Base-by-base conservation (phyloP, 2,797 vertebrate genomes). In the Gobionotothen gibberifrons region DNA sequence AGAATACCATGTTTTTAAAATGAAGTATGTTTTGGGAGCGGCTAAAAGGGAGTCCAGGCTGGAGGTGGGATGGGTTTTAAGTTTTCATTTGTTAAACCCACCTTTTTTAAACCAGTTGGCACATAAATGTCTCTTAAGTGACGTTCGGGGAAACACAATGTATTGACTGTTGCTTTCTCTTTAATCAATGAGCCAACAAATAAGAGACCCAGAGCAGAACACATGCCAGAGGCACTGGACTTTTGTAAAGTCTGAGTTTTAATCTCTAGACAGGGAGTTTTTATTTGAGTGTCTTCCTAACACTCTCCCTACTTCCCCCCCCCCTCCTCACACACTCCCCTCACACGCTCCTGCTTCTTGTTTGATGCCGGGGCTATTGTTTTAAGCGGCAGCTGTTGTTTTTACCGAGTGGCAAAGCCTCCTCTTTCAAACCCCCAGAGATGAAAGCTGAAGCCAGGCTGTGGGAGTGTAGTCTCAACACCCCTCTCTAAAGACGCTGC, bases 301-400 rank as follows among this genome's bases (percentile, higher is more conserved):
- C 72, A 51, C 52, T 44, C 73, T 53, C 62, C 61, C 69, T 29
- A 29, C 29, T 29, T 29, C 40, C 32, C 58, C 56, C 58, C 56
- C 26, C 60, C n/a, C 55, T 63, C 46, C 59, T 63, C 48, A 4
- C 64, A 55, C 49, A 5, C 78, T 81, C 68, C 43, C 26, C 69
- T 76, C 22, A 32, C 80, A 65, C 17, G 61, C 77, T 73, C 72
- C 78, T 67, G 13, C 68, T 81, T 83, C 75, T 52, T 73, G 83
- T 93, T 92, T 93, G 91, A 93, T 93, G 91, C 78, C 39, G 44
- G 75, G 76, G 89, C 80, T 92, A 88, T 91, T 92, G 92, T 93
- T 94, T 94, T 93, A 94, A 93, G 93, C 87, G 61, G 86, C 93
- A 95, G 93, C 92, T 95, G 93, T 94, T 94, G 92, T 94, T 94